phyloP scores from a whole-genome alignment of 2,113 vertebrate species.

The Mormoops blainvillei region DNA sequence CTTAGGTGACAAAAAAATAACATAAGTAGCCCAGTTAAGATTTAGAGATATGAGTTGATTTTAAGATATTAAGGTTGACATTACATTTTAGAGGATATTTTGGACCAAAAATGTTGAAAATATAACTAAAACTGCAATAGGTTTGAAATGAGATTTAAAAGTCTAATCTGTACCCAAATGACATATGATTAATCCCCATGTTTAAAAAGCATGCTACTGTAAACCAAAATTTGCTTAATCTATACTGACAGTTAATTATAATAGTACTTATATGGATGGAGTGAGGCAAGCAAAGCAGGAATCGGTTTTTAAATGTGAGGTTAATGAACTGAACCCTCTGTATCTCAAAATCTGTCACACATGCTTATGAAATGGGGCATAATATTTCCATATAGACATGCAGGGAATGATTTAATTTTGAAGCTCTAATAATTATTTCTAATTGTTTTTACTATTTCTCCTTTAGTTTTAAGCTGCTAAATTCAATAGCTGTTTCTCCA shows the following conservation, averaged over 20 bases:
- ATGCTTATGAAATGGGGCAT: conserved; percentile 22
- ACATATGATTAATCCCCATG: conserved; percentile 39
- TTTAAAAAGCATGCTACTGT: conserved; percentile 55
- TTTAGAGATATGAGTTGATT: conserved; percentile 21
- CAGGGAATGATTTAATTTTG: conserved; percentile 10
- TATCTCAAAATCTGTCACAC: conserved; percentile 49
- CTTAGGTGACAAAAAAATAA: not conserved
- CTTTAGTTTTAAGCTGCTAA: conserved; percentile 9
- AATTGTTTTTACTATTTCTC: not conserved
- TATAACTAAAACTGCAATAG: conserved; percentile 40
- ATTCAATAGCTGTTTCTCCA: not conserved
- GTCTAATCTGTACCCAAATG: conserved; percentile 50
- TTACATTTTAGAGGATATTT: conserved; percentile 13
- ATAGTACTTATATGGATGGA: conserved; percentile 39
- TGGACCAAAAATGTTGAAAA: conserved; percentile 33
- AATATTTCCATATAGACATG: conserved; percentile 40
- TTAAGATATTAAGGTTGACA: not conserved
- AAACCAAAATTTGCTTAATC: conserved; percentile 60
- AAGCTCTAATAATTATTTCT: conserved; percentile 17
- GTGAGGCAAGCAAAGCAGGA: conserved; percentile 36
- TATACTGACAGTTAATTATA: conserved; percentile 64
- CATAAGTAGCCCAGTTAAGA: not conserved
- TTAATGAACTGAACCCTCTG: conserved; percentile 61
- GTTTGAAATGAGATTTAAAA: conserved; percentile 61
- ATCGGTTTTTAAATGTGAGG: conserved; percentile 55